These are phyloP conservation scores for Zaprionus taronus DNA, from an alignment of 1,140 invertebrate genomes.

Conservation along the genomic window DNA sequence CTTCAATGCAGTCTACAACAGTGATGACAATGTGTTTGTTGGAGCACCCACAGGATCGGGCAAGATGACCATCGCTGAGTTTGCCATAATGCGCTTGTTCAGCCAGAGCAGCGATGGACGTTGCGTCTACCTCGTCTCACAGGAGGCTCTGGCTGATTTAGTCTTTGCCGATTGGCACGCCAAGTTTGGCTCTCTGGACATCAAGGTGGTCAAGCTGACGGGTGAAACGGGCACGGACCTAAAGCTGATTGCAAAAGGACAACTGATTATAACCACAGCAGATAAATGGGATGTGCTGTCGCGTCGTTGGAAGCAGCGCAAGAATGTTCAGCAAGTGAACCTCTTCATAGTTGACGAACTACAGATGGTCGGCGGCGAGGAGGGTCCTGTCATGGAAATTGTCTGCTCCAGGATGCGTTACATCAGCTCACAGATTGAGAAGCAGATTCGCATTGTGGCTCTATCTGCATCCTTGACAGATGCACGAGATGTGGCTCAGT, in stretches of 20 bases:
- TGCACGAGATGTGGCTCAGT: constrained; percentile 97
- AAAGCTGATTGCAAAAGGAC: constrained; percentile 95
- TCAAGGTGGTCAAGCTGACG: constrained; percentile 93
- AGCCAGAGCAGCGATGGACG: constrained; percentile 88
- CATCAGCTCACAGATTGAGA: constrained; percentile 98
- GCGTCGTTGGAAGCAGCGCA: constrained; percentile 98
- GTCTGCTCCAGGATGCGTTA: constrained; percentile 99
- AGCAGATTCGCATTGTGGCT: constrained; percentile 97
- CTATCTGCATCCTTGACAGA: constrained; percentile 97
- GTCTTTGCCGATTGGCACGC: constrained; percentile 96
- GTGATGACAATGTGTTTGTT: constrained; percentile 99
- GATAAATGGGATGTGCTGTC: constrained; percentile 99
- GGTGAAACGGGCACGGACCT: constrained; percentile 99
- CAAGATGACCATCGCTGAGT: constrained; percentile 98
- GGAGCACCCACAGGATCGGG: constrained; percentile 99
- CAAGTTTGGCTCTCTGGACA: constrained; percentile 92
- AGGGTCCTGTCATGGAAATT: constrained; percentile 97
- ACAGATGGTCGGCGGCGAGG: constrained; percentile 95
- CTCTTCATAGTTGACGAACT: constrained; percentile 99
- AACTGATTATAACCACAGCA: constrained; percentile 98
- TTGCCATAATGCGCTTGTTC: constrained; percentile 96
- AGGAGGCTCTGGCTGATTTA: constrained; percentile 96
- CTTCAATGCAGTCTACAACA: constrained; percentile 99
- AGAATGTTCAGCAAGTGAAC: constrained; percentile 98
- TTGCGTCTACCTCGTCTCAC: constrained; percentile 97